Conservation (phyloP, 2,888 invertebrate genomes). For the Diaperis boleti region DNA sequence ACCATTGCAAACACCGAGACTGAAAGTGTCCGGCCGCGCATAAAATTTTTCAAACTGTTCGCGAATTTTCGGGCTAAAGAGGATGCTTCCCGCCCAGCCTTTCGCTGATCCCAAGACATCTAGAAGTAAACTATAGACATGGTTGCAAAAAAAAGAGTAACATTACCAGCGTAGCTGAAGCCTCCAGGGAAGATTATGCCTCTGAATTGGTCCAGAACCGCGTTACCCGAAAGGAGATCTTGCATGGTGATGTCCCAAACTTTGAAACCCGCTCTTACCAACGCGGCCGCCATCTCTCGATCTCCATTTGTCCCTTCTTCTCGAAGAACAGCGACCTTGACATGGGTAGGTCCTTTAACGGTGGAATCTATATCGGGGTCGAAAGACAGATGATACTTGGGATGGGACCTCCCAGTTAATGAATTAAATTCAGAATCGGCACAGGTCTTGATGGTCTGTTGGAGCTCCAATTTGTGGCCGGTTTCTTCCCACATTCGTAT, state of each 20-base stretch:
- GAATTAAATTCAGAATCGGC: constrained; percentile 83
- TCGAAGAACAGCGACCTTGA: constrained; percentile 89
- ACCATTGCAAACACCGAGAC: constrained; percentile 98
- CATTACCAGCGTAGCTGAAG: constrained; percentile 97
- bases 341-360: constrained; percentile 61
- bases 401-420: constrained; percentile 76
- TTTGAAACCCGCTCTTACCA: constrained; percentile 88
- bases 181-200: constrained; percentile 97
- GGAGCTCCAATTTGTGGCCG: constrained; percentile 88
- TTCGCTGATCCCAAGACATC: constrained; percentile 97
- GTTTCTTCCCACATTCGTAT: constrained; percentile 96
- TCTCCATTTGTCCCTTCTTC: constrained; percentile 99
- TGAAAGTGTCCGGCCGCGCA: constrained; percentile 85
- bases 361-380: constrained; percentile 72
- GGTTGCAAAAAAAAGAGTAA: constrained; percentile 5
- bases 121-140: constrained; percentile 58
- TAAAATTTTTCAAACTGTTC: constrained; percentile 83
- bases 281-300: constrained; percentile 94
- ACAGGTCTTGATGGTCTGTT: constrained; percentile 85
- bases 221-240: constrained; percentile 80
- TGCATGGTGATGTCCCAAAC: constrained; percentile 97
- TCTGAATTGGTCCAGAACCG: constrained; percentile 83
- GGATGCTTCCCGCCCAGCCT: constrained; percentile 95
- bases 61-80: constrained; percentile 82
- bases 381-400: constrained; percentile 78